Percentiles rank a stretch among this genome's conserved stretches.
Conservation (phyloP, 2,888 invertebrate species). For the Cataglyphis livida region DNA sequence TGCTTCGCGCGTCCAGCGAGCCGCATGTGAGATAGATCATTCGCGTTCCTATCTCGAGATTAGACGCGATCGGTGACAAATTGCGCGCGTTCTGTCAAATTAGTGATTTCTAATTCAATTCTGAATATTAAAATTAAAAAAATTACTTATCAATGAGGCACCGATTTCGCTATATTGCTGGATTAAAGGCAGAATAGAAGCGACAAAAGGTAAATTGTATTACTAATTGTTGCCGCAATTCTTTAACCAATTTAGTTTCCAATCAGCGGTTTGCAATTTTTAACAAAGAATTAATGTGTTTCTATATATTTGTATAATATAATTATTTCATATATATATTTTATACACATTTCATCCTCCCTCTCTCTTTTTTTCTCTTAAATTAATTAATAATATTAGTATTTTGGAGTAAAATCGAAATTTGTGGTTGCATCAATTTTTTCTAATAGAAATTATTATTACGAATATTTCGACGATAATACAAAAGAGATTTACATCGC, state of each 20-base stretch:
- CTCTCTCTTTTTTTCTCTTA: neutral
- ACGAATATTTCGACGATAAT: neutral
- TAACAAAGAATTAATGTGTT: neutral
- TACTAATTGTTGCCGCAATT: neutral
- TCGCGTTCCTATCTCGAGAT: neutral
- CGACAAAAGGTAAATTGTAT: slow-evolving; percentile 10
- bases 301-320: neutral
- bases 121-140: neutral
- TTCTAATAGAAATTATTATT: slow-evolving; percentile 2
- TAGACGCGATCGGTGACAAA: slow-evolving; percentile 3
- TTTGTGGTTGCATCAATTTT: neutral
- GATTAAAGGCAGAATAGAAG: neutral
- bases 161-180: neutral
- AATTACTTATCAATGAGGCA: neutral
- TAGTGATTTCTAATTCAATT: neutral
- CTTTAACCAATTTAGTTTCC: neutral
- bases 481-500: neutral
- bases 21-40: slow-evolving; percentile 64
- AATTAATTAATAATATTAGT: neutral
- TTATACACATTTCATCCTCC: too few relatives aligned
- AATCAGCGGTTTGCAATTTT: neutral
- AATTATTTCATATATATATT: neutral
- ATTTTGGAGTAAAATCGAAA: neutral
- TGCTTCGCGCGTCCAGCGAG: slow-evolving; percentile 78
- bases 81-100: neutral